phyloP scores from a whole-genome alignment of 2,113 vertebrate species.

The Takifugu flavidus region DNA sequence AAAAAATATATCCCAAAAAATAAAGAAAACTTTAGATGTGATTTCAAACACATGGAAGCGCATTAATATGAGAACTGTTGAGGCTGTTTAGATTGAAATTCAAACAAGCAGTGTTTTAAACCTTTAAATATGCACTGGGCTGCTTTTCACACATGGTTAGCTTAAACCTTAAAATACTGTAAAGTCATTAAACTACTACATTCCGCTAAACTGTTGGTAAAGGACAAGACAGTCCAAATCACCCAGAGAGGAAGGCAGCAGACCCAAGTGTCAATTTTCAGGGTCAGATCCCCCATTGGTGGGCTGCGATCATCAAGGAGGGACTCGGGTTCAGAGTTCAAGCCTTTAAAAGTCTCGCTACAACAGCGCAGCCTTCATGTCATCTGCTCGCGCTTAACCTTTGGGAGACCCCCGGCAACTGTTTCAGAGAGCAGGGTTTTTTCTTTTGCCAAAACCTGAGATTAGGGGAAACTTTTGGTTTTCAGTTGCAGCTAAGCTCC shows the following conservation, averaged over 20 bases:
- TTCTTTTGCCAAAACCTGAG: neutral
- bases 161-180: too few relatives aligned
- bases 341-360: slow-evolving; percentile 46
- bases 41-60: too few relatives aligned
- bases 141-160: too few relatives aligned
- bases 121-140: too few relatives aligned
- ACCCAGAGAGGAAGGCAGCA: slow-evolving; percentile 7
- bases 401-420: slow-evolving; percentile 15
- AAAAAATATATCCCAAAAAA: too few relatives aligned
- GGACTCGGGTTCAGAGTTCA: slow-evolving; percentile 60
- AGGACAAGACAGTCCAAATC: slow-evolving; percentile 3
- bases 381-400: slow-evolving; percentile 25
- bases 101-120: too few relatives aligned
- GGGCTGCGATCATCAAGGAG: slow-evolving; percentile 36
- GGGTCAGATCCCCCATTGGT: slow-evolving; percentile 47
- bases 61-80: too few relatives aligned
- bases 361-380: slow-evolving; percentile 45
- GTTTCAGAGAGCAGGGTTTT: slow-evolving; percentile 7
- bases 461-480: neutral
- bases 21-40: too few relatives aligned
- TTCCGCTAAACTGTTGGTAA: too few relatives aligned
- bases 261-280: slow-evolving; percentile 56
- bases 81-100: too few relatives aligned
- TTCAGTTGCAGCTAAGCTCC: neutral
- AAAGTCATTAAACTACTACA: too few relatives aligned